Conservation (phyloP, 1,140 invertebrate genomes). For the Ephestia elutella region DNA sequence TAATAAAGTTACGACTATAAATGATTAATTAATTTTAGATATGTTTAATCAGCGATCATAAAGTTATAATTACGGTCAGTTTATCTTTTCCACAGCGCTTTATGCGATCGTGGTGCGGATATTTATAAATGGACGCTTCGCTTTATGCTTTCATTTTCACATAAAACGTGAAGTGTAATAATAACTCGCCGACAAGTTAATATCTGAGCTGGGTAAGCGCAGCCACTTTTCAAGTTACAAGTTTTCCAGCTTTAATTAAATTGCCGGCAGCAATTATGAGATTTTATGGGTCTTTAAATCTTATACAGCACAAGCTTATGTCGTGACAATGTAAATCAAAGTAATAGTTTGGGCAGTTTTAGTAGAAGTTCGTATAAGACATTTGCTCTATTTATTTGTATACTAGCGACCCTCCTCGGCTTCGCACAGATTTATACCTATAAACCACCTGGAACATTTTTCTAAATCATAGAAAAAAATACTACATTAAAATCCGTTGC, state of each 20-base stretch:
- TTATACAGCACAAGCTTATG: background rate
- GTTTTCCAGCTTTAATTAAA: background rate
- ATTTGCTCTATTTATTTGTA: no score
- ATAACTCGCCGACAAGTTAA: background rate
- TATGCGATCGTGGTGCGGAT: background rate
- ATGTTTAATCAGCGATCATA: background rate
- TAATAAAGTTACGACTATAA: no score
- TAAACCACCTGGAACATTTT: no score
- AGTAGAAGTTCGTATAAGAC: no score
- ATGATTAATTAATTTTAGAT: background rate
- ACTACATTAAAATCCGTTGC: no score
- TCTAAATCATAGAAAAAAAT: no score
- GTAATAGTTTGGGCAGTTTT: no score
- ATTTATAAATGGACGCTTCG: background rate
- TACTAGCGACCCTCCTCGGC: no score
- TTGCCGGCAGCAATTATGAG: background rate
- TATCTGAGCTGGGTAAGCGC: background rate
- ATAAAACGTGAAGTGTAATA: conserved; percentile 1
- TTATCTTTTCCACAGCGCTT: background rate
- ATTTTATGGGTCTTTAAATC: background rate
- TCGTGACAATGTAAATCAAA: no score
- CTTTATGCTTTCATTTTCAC: conserved; percentile 3
- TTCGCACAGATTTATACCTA: no score
- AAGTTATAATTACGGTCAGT: background rate
- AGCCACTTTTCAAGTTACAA: background rate